Base-by-base conservation (phyloP, 2,797 vertebrate genomes). In the Hydrolagus colliei region DNA sequence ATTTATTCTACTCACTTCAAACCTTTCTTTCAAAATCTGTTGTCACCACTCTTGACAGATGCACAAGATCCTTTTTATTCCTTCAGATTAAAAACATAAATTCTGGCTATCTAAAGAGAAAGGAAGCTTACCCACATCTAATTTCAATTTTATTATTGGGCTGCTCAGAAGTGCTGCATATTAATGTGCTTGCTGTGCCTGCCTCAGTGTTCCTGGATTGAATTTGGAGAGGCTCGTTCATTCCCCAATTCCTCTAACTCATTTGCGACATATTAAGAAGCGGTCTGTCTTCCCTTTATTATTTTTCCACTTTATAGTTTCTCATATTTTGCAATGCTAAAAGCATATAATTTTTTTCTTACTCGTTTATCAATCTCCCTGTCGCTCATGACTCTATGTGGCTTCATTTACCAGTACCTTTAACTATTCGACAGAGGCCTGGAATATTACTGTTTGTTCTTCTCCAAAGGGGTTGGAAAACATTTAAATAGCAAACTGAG, bases 1-100 rank as follows among this genome's bases (percentile, higher is more conserved):
- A 68, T 68, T 82, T 82, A 82, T 82, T 82, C 35, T 35, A 68
- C 32, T 41, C 9, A n/a, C 5, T 82, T 65, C 41, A 41, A 68
- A 16, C 65, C 41, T 35, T 32, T 32, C 22, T 68, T 10, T 67
- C 65, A 16, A 41, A 68, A 35, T 82, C 35, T 68, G 16, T 41
- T n/a, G 20, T 82, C 35, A 82, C 41, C 65, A 68, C 41, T 9
- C 41, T 82, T 12, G 79, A 68, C 27, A 82, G 65, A 65, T 82
- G 68, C 63, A 82, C 41, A 8, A 67, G 65, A 68, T 20, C 11
- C 68, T 67, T 68, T 14, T 35, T 32, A 32, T 63, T 63, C 62
- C 22, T 16, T 13, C 35, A 27, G 67, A 67, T 82, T 82, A 82
- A 32, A 20, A 82, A 63, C 9, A 10, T 35, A 27, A 59, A 20